Conservation (phyloP, 2,113 vertebrate species). For the Mus spicilegus region DNA sequence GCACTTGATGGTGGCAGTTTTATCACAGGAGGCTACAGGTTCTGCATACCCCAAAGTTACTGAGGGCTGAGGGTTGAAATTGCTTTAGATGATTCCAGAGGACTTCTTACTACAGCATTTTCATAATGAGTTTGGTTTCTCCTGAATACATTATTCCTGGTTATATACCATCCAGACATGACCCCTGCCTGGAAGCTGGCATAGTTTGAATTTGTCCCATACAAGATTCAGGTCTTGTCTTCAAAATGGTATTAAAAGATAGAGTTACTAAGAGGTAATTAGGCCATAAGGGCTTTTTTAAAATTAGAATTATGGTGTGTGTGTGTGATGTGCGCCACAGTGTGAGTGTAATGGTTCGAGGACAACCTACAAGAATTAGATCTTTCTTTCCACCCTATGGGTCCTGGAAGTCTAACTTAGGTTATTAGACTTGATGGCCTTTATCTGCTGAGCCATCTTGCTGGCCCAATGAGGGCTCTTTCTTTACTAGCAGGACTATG, state of each 20-base stretch:
- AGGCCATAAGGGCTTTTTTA: background rate
- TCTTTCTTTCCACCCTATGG: background rate
- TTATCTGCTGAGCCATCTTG: background rate
- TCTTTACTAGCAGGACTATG: background rate
- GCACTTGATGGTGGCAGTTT: background rate
- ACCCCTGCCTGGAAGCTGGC: background rate
- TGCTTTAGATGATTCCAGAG: background rate
- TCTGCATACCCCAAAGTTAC: background rate
- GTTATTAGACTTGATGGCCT: background rate
- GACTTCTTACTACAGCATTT: background rate
- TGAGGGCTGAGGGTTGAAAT: background rate
- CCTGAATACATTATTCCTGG: constrained; percentile 5
- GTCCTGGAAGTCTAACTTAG: background rate
- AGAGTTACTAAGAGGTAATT: background rate
- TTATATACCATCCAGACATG: background rate
- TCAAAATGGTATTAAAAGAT: background rate
- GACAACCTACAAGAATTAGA: background rate
- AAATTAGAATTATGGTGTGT: background rate
- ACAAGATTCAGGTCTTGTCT: background rate
- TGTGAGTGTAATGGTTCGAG: background rate
- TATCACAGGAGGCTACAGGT: background rate
- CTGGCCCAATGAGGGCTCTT: background rate
- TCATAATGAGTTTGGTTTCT: background rate
- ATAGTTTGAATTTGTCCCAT: background rate
- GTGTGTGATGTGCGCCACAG: background rate